phyloP scores from a whole-genome alignment of 2,888 invertebrate species.

The Tachina fera region DNA sequence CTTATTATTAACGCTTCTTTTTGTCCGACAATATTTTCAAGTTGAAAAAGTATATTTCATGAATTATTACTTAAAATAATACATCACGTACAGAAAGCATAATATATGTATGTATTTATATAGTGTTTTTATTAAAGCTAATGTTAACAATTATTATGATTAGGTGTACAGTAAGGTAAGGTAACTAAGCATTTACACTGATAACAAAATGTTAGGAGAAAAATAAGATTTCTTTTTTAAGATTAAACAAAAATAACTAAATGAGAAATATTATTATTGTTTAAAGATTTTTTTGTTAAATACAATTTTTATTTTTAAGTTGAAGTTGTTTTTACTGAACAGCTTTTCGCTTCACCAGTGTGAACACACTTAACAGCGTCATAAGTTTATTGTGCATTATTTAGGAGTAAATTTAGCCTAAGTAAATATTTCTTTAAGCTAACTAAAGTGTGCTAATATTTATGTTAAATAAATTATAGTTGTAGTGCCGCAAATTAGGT shows the following conservation, averaged over 20 bases:
- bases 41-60: conserved; percentile 69
- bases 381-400: not conserved
- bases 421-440: conserved; percentile 65
- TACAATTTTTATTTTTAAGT: not conserved
- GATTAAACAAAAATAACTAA: not conserved
- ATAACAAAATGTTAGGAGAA: not conserved
- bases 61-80: conserved; percentile 75
- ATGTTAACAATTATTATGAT: conserved; percentile 68
- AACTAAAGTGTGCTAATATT: conserved; percentile 71
- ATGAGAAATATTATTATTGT: not conserved
- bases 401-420: conserved; percentile 31
- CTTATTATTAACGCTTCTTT: not conserved
- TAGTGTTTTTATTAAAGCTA: conserved; percentile 57
- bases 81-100: conserved; percentile 75
- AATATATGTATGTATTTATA: not conserved
- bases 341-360: not conserved
- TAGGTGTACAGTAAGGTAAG: conserved; percentile 18
- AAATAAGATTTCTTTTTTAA: not conserved
- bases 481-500: conserved; percentile 31
- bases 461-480: conserved; percentile 35
- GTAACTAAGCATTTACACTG: conserved; percentile 37
- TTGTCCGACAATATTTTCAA: conserved; percentile 31
- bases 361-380: not conserved
- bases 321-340: too few relatives aligned
- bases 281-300: not conserved